Conservation (phyloP, 2,797 vertebrate species). For the Cyclopterus lumpus region DNA sequence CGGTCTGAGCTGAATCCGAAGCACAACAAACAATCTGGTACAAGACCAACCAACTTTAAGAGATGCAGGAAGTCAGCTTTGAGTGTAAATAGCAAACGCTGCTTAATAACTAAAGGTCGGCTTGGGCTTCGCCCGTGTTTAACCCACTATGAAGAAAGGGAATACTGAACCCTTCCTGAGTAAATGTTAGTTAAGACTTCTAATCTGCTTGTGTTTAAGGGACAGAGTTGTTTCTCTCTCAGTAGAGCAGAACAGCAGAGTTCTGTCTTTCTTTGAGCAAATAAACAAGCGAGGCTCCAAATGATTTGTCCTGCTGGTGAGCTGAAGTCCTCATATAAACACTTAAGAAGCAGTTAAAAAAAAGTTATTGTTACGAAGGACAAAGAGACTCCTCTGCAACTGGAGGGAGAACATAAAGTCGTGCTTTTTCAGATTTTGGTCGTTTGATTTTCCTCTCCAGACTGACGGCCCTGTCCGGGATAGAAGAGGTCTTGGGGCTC, state of each 20-base stretch:
- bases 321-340: neutral
- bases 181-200: neutral
- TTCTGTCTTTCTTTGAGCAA: conserved; percentile 16
- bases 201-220: neutral
- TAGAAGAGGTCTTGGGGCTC: conserved; percentile 87
- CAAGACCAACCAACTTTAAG: neutral
- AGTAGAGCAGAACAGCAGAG: conserved; percentile 3
- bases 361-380: conserved; percentile 4
- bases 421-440: neutral
- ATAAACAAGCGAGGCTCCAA: conserved; percentile 30
- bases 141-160: neutral
- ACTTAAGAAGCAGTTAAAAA: neutral
- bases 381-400: neutral
- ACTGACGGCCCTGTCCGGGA: conserved; percentile 90
- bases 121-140: neutral
- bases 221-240: neutral
- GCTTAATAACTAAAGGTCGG: neutral
- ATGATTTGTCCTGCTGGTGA: conserved; percentile 23
- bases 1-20: neutral
- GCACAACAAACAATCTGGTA: too few species aligned
- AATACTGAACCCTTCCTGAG: neutral
- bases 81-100: neutral
- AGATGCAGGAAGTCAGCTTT: neutral
- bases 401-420: neutral
- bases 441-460: conserved; percentile 66